Conservation (phyloP, 1,140 invertebrate genomes). For the Drosophila subobscura region DNA sequence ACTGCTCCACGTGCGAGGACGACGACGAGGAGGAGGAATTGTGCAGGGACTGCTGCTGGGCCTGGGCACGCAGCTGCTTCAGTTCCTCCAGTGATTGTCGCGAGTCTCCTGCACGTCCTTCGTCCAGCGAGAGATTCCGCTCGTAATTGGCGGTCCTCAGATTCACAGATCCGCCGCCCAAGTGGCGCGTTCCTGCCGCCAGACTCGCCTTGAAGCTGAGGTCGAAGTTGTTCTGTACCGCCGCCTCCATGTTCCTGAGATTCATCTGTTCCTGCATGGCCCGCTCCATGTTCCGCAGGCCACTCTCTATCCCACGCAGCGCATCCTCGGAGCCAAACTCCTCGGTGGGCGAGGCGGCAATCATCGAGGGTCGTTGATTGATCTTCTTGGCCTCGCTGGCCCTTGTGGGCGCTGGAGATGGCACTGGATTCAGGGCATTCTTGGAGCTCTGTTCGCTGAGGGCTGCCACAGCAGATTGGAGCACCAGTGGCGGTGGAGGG, state of each 20-base stretch:
- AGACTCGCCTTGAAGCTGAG: conserved; percentile 76
- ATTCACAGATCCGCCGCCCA: conserved; percentile 70
- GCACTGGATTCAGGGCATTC: conserved; percentile 57
- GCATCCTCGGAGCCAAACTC: conserved; percentile 83
- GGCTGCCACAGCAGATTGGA: conserved; percentile 64
- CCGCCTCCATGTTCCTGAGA: conserved; percentile 72
- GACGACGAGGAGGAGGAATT: conserved; percentile 65
- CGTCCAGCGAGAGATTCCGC: conserved; percentile 72
- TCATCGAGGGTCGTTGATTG: conserved; percentile 45
- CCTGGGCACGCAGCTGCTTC: conserved; percentile 76
- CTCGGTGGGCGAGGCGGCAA: conserved; percentile 68
- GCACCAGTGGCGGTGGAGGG: conserved; percentile 59
- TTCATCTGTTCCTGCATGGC: conserved; percentile 84
- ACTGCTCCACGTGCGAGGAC: conserved; percentile 70
- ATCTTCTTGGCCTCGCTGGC: conserved; percentile 72
- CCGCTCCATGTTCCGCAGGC: conserved; percentile 81
- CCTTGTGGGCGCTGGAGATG: conserved; percentile 73
- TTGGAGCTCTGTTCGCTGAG: conserved; percentile 70
- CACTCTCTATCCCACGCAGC: conserved; percentile 80
- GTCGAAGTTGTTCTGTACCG: conserved; percentile 78
- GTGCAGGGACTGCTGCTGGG: conserved; percentile 67
- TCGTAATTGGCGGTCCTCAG: conserved; percentile 67
- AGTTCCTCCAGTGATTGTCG: conserved; percentile 77
- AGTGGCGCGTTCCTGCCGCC: conserved; percentile 55
- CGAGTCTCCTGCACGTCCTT: conserved; percentile 65